Base-by-base conservation (phyloP, 2,797 vertebrate species). In the Etheostoma nigrum region DNA sequence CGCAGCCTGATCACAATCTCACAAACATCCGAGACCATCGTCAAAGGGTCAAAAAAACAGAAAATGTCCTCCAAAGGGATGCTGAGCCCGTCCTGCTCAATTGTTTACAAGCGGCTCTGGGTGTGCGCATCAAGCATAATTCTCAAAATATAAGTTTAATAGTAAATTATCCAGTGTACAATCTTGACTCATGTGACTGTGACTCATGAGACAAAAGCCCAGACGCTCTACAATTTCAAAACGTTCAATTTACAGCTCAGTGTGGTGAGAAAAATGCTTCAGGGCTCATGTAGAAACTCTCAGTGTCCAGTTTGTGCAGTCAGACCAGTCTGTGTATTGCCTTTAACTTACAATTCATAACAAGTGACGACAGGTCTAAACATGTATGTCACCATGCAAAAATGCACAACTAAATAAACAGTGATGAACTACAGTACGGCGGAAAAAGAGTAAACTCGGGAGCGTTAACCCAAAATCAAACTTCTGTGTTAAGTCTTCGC, bases 381-480 rank as follows among this genome's bases (percentile, higher is more conserved):
- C 77, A 27, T 49, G 70, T 36, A 21, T 53, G 84, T 72, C 76
- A 68, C 58, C 89, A 85, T 85, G 82, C 86, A 88, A 85, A 83
- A 83, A 78, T 58, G 69, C 69, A 87, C 70, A 78, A 76, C 59
- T 51, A 7, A 90, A 83, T 52, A 75, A 77, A 84, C 67, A n/a
- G 67, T n/a, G 62, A 85, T 69, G 71, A 67, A 78, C 18, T 40
- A 40, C 36, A 40, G 12, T 25, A 70, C 19, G 15, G 60, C 75
- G 62, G 52, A 36, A 63, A 72, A 47, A 70, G 42, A 5, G 42
- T 15, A 13, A 44, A 44, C 42, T 44, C 15, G 1, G 19, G 44
- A 55, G 54, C 4, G 3, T 27, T 27, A 4, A 60, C 27, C 65
- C 48, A 40, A 51, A 73, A 72, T 27, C 11, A 53, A 79, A 72